phyloP scores from a whole-genome alignment of 2,797 vertebrate genomes.

The Ceryle rudis region DNA sequence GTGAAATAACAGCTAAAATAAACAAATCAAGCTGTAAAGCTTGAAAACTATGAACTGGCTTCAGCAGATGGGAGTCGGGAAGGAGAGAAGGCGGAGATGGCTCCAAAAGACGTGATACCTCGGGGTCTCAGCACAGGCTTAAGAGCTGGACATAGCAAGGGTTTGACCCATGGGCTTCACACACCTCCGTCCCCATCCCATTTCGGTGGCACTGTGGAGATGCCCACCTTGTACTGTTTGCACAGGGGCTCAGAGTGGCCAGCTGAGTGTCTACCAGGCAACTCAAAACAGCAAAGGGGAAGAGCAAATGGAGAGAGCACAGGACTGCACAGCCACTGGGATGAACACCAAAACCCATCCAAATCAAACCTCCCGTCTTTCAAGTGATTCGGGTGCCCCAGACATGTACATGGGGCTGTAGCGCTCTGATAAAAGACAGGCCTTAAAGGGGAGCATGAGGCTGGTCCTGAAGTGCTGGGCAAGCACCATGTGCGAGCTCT shows the following conservation, averaged over 20 bases:
- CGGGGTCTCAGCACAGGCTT: accelerated
- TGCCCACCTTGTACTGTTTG: background rate
- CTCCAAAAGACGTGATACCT: background rate
- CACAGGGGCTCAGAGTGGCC: accelerated
- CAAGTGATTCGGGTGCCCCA: background rate
- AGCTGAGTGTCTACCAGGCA: background rate
- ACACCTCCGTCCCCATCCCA: accelerated
- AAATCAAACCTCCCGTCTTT: background rate
- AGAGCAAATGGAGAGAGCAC: background rate
- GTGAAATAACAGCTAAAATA: constrained; percentile 67
- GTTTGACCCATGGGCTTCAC: background rate
- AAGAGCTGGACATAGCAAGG: background rate
- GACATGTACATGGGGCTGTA: background rate
- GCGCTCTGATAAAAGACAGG: background rate
- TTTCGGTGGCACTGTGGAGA: background rate
- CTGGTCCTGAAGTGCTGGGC: background rate
- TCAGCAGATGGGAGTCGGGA: background rate
- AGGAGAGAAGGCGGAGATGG: background rate
- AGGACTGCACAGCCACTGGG: background rate
- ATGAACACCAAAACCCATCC: background rate
- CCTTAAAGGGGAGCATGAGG: background rate
- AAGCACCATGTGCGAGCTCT: background rate
- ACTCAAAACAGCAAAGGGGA: background rate
- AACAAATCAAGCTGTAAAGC: constrained; percentile 65
- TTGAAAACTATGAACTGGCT: constrained; percentile 45